Percentiles rank a stretch among this genome's conserved stretches.
Evolutionary conservation across 2,113 vertebrate species (phyloP).

Genomic region (Ochotona curzoniae): DNA sequence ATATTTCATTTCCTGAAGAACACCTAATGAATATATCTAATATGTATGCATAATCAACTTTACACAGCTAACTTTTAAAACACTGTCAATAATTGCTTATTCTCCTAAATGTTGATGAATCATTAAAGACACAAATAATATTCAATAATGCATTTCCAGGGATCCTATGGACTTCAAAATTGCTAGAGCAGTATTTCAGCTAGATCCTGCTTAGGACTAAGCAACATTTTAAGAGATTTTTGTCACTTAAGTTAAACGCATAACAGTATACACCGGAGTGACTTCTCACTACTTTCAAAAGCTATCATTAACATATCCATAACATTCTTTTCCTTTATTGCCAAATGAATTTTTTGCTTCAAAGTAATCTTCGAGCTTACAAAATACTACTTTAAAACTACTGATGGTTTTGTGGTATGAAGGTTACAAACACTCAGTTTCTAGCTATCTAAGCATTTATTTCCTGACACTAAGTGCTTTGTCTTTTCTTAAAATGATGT

Average conservation of each 20-base stretch:
- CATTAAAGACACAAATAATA: conserved; percentile 10
- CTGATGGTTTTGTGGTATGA: neutral
- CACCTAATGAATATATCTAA: neutral
- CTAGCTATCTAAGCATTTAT: neutral
- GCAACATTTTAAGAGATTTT: conserved; percentile 3
- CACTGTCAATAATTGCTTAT: conserved; percentile 18
- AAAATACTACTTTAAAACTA: conserved; percentile 36
- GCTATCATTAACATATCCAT: conserved; percentile 15
- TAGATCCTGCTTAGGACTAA: conserved; percentile 46
- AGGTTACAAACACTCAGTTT: neutral
- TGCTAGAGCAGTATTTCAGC: conserved; percentile 6
- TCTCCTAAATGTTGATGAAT: conserved; percentile 31
- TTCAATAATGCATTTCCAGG: conserved; percentile 28
- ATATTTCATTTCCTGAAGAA: neutral
- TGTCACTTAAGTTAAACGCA: conserved; percentile 39
- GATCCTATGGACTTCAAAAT: neutral
- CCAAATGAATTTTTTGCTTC: neutral
- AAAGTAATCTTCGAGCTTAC: conserved; percentile 4
- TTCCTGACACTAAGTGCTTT: neutral
- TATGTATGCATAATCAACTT: neutral
- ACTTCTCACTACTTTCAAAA: conserved; percentile 45
- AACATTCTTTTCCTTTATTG: neutral
- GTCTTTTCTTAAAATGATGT: neutral
- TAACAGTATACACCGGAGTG: neutral
- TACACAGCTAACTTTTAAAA: conserved; percentile 52